Evolutionary conservation across 2,888 invertebrate genomes (phyloP), one percentile per base, ranked within the genome.

Genomic region (Argyresthia albistria): DNA sequence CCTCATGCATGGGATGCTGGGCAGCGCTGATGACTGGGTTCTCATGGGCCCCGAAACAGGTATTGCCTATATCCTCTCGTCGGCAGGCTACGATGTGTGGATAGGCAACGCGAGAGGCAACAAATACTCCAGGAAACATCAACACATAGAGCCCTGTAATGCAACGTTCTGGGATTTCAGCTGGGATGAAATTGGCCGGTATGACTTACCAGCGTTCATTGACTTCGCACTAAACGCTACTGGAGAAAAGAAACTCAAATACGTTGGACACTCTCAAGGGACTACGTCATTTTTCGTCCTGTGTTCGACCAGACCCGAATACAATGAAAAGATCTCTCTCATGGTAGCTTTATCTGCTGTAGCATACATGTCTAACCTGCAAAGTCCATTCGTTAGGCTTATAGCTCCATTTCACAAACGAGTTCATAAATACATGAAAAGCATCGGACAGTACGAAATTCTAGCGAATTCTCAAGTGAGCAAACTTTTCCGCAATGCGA

Each of bases 181-280:
- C 56, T 95, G 91, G 89, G 92, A 95, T 67, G 90, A 93, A 64
- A 93, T 94, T 70, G 93, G 91, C 0, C 65, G 78, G 42, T 88
- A 78, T 61, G 95, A 95, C 72, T 61, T 95, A 11, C 93, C 95
- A 3, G 89, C 92, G 0, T 90, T 90, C 69, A 90, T 96, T 46
- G 91, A 95, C 65, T 89, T 90, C 64, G 78, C 91, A 8, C 63
- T 90, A 1, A 58, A 66, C 0, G 53, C 54, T 8, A 92, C 93
- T 0, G 80, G 82, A 0, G 76, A 83, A n/a, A 57, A 81, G 1
- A 73, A 90, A 50, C 55, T 94, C 0, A 90, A 90, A 58, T 94
- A 93, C 67, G 75, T 92, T 15, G 95, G 94, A 0, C 93, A 94
- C 66, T 94, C 93, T 0, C 89, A 89, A 63, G 95, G 94, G 16